phyloP scores from a whole-genome alignment of 2,888 invertebrate species.

The Azorinus chamasolen region DNA sequence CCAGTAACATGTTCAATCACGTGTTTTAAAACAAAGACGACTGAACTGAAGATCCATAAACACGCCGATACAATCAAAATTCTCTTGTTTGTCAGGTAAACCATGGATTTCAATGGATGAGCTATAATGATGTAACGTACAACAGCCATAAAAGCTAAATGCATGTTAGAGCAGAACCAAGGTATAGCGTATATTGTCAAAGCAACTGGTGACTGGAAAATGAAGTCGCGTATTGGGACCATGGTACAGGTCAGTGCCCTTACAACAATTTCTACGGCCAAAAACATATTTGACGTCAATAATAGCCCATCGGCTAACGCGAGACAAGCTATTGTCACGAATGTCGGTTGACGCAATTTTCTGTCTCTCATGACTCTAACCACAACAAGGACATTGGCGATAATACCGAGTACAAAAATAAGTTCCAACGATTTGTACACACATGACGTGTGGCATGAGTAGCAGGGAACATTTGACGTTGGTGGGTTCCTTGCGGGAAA shows the following conservation, averaged over 20 bases:
- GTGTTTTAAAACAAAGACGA: background rate
- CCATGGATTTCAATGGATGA: constrained; percentile 11
- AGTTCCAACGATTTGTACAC: constrained; percentile 12
- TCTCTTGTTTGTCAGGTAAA: constrained; percentile 12
- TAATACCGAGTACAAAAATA: constrained; percentile 1
- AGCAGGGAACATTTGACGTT: background rate
- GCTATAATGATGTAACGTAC: constrained; percentile 13
- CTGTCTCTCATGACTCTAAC: constrained; percentile 12
- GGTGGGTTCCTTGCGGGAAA: too few relatives aligned
- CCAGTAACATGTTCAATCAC: background rate
- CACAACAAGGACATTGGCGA: constrained; percentile 14
- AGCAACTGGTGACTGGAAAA: background rate
- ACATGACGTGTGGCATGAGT: constrained; percentile 1
- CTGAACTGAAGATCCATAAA: constrained; percentile 1
- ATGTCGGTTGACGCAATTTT: constrained; percentile 13
- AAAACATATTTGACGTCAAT: background rate
- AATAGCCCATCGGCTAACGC: constrained; percentile 13
- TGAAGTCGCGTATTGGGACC: background rate
- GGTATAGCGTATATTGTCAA: background rate
- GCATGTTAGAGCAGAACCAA: constrained; percentile 18
- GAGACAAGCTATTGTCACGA: constrained; percentile 11
- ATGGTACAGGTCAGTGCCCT: background rate
- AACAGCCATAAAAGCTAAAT: constrained; percentile 14
- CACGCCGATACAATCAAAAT: constrained; percentile 4
- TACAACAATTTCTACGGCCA: constrained; percentile 3